Conservation (phyloP, 1,140 invertebrate species). For the Whitmania pigra region DNA sequence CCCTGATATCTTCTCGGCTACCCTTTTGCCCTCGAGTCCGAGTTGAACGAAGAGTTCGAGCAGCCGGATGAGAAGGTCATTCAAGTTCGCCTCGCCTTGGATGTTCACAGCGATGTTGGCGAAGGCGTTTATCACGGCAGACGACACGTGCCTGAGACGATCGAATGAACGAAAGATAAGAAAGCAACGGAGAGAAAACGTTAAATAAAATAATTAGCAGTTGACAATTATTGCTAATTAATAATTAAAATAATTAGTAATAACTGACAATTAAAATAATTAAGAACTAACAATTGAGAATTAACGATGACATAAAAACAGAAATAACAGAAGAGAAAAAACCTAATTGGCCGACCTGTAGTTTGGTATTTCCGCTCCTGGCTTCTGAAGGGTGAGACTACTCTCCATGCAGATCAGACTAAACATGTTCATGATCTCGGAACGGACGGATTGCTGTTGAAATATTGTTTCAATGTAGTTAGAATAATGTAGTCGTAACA, state of each 20-base stretch:
- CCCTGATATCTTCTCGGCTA: constrained; percentile 68
- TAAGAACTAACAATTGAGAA: too few relatives aligned
- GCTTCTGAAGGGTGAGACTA: constrained; percentile 64
- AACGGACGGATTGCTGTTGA: constrained; percentile 58
- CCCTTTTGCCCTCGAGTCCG: constrained; percentile 84
- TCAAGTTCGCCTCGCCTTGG: constrained; percentile 68
- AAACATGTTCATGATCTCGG: constrained; percentile 96
- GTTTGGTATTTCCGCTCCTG: constrained; percentile 43
- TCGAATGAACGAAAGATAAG: neutral
- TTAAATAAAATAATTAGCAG: too few relatives aligned
- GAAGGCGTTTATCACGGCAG: constrained; percentile 62
- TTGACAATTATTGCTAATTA: too few relatives aligned
- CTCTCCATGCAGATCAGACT: constrained; percentile 84
- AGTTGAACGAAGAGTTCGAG: constrained; percentile 93
- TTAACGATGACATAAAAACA: too few relatives aligned
- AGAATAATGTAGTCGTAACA: too few relatives aligned
- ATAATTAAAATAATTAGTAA: too few relatives aligned
- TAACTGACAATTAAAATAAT: too few relatives aligned
- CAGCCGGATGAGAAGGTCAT: constrained; percentile 71
- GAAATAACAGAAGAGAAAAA: neutral
- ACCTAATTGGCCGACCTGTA: neutral
- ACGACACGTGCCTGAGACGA: constrained; percentile 65
- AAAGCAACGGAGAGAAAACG: neutral
- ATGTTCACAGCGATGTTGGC: constrained; percentile 77
- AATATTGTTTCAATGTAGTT: too few relatives aligned